Evolutionary conservation across 1,140 invertebrate genomes (phyloP).

Genomic region (Coelopa frigida): DNA sequence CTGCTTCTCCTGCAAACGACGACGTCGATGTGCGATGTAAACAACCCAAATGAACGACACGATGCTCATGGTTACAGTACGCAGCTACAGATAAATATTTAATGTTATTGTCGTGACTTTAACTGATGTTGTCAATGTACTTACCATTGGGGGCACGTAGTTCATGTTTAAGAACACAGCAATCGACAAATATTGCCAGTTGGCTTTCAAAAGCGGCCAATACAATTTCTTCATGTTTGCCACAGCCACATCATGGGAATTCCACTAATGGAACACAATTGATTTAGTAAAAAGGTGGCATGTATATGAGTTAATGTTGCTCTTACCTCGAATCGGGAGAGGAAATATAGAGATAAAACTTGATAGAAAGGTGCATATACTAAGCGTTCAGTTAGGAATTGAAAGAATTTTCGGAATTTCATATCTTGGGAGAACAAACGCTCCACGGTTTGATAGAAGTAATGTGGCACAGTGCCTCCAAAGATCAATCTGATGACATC

Average conservation of each 20-base stretch:
- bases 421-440: constrained; percentile 36
- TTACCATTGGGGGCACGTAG: constrained; percentile 65
- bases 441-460: constrained; percentile 58
- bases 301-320: not conserved
- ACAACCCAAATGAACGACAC: constrained; percentile 64
- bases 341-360: constrained; percentile 58
- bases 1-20: constrained; percentile 35
- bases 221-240: constrained; percentile 56
- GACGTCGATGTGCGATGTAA: constrained; percentile 54
- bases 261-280: constrained; percentile 46
- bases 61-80: constrained; percentile 58
- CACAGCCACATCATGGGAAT: constrained; percentile 53
- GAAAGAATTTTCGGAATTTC: constrained; percentile 32
- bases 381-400: constrained; percentile 58
- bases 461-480: constrained; percentile 64
- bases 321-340: constrained; percentile 58
- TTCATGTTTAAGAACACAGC: constrained; percentile 63
- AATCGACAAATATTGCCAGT: constrained; percentile 64
- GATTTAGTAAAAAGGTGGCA: not conserved
- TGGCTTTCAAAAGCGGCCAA: constrained; percentile 54
- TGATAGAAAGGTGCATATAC: constrained; percentile 63
- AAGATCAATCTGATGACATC: constrained; percentile 54
- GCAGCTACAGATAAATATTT: constrained; percentile 50
- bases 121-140: constrained; percentile 16
- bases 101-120: not conserved